Evolutionary conservation across 2,888 invertebrate species (phyloP).

Genomic region (Papilio gigon): DNA sequence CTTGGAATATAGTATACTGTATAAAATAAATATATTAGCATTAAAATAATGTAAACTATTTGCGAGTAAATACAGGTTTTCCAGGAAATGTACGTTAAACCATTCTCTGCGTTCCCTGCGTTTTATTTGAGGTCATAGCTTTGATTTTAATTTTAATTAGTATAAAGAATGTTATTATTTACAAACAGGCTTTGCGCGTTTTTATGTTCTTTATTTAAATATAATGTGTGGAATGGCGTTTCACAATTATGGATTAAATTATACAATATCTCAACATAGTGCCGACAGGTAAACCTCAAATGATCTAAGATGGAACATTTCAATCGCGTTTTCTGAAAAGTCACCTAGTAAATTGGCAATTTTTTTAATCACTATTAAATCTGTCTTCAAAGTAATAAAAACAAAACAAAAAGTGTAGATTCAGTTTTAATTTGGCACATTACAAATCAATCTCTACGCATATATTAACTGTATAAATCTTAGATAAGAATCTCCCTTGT

Average conservation of each 20-base stretch:
- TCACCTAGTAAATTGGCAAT: too few species aligned
- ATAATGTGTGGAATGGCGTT: background rate
- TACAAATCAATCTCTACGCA: too few species aligned
- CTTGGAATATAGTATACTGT: background rate
- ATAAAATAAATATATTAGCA: conserved; percentile 6
- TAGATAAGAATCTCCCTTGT: background rate
- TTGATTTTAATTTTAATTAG: conserved; percentile 3
- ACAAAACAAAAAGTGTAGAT: too few species aligned
- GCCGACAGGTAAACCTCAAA: too few species aligned
- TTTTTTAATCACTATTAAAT: too few species aligned
- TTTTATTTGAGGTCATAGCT: background rate
- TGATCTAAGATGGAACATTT: too few species aligned
- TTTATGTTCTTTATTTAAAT: conserved; percentile 9
- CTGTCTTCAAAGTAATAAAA: too few species aligned
- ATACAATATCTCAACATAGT: conserved; percentile 13
- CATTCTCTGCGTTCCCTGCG: conserved; percentile 10
- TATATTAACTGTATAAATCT: background rate
- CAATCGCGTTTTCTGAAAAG: too few species aligned
- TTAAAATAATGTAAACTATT: conserved; percentile 32
- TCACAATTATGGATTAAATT: conserved; percentile 14
- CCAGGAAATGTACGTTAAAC: conserved; percentile 19
- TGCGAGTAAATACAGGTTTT: conserved; percentile 12
- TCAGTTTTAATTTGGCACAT: too few species aligned
- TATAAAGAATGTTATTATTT: conserved; percentile 20
- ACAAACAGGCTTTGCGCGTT: background rate